Evolutionary conservation across 2,888 invertebrate genomes (phyloP), one percentile per base, ranked within the genome.

Genomic region (Kuschelorhynchus macadamiae): DNA sequence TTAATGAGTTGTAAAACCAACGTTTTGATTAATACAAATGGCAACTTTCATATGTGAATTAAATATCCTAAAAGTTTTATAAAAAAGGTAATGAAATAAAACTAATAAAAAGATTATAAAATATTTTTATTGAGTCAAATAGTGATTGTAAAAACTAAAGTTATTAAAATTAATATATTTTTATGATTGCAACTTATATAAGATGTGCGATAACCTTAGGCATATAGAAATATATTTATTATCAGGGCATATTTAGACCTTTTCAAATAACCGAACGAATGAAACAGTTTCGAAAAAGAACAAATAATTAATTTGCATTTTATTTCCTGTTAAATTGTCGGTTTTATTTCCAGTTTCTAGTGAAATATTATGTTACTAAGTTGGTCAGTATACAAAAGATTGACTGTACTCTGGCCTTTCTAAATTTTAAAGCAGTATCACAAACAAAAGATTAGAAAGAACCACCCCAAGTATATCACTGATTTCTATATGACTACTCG

Each of bases 61-160:
- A n/a, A n/a, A n/a, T n/a, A n/a, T n/a, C n/a, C n/a, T n/a, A n/a
- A n/a, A n/a, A n/a, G n/a, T n/a, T n/a, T n/a, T n/a, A n/a, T n/a
- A n/a, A n/a, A n/a, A n/a, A n/a, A n/a, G n/a, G n/a, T n/a, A n/a
- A n/a, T n/a, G 4, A 32, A 57, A 30, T 7, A 46, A 57, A 57
- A 46, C 25, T 5, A 25, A 12, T 1, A 47, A 17, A 47, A 44
- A 56, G 63, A 57, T 81, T 81, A 81, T 81, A 81, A 80, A 82
- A 82, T 81, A 82, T 81, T 81, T 82, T 81, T 82, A 82, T 81
- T 82, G 79, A 80, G 78, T 80, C 80, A 78, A 77, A 72, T 74
- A 76, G 79, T 80, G 80, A 81, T 80, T 81, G 68, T 63, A n/a
- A n/a, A n/a, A n/a, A n/a, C n/a, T n/a, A n/a, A n/a, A n/a, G n/a